Evolutionary conservation across 2,797 vertebrate genomes (phyloP).

Genomic region (Podarcis lilfordi): DNA sequence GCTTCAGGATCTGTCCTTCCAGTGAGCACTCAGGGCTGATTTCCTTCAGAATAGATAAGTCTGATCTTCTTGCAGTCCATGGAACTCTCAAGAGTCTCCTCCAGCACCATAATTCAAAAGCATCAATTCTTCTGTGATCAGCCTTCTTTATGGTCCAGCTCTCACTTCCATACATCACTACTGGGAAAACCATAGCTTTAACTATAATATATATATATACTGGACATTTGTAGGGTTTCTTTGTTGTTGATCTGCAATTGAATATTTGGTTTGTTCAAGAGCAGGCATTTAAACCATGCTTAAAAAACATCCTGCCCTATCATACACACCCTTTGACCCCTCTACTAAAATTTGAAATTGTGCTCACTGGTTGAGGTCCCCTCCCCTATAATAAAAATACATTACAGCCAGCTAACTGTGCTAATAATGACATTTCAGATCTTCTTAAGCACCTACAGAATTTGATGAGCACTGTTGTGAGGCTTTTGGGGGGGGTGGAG

Average conservation of each 20-base stretch:
- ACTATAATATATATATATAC: no score
- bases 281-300: not conserved
- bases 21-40: no score
- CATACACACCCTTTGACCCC: not conserved
- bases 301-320: no score
- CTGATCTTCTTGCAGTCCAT: no score
- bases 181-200: no score
- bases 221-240: not conserved
- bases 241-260: not conserved
- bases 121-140: no score
- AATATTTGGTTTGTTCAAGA: not conserved
- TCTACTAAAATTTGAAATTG: not conserved
- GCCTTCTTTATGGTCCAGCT: no score
- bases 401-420: slow-evolving; percentile 23
- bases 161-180: no score
- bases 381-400: not conserved
- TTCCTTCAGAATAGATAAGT: no score
- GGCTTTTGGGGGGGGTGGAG: slow-evolving; percentile 32
- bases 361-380: not conserved
- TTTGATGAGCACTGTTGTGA: slow-evolving; percentile 51
- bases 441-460: slow-evolving; percentile 39
- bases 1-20: no score
- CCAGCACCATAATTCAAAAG: no score
- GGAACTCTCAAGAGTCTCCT: no score
- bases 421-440: slow-evolving; percentile 26